Base-by-base conservation (phyloP, 2,113 vertebrate genomes). In the Callipepla squamata region DNA sequence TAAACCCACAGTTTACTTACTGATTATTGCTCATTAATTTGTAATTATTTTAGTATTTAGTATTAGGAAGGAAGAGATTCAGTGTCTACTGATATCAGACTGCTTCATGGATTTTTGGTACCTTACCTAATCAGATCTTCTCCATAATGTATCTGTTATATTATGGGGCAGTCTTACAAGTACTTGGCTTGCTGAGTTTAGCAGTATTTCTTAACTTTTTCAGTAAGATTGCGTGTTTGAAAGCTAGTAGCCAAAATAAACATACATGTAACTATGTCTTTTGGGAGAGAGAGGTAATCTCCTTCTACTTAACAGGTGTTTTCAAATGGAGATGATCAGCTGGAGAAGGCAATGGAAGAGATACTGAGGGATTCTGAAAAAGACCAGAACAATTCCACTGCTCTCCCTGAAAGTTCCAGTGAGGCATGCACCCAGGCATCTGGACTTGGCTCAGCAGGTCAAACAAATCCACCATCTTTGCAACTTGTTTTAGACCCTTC, bases 261-360 rank as follows among this genome's bases (percentile, higher is more conserved):
- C 32, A 26, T 47, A 34, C 3, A 73, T 1, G 3, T 53, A 19
- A 7, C 28, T 92, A 80, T n/a, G 18, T 57, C 19, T 57, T 16
- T 92, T 11, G 6, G 18, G 17, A 11, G 7, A 59, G 51, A 70
- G 40, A 13, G 4, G 3, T 44, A 1, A 11, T 62, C 13, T 81
- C 28, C 13, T 83, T 18, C 20, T 91, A 22, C 25, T 67, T 51
- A 18, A 18, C 96, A 99, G 99, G 99, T 99, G 76, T 98, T 98
- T 95, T 98, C 97, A 92, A 98, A 99, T 94, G 98, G 98, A 67
- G 98, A 98, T 91, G 99, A 99, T 90, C 99, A 99, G 94, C 63
- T 99, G 94, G 98, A 99, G 95, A 98, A 98, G 94, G 99, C 99
- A 23, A 98, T 99, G 99, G 98, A 99, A 94, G 99, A 99, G 90